phyloP scores from a whole-genome alignment of 2,888 invertebrate species.

The Cotesia congregata region DNA sequence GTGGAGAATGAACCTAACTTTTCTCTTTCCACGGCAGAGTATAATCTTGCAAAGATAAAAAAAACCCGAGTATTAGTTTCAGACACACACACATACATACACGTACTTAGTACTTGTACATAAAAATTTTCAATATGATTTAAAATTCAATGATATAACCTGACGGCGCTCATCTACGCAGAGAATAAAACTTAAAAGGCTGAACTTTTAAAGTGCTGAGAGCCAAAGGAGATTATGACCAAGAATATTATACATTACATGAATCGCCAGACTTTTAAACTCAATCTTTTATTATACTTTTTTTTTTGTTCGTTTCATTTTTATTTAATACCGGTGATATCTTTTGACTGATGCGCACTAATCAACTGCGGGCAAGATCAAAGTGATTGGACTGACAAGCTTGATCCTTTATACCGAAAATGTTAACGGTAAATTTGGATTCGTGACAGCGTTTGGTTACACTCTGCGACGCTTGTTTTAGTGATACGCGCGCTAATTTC shows the following conservation, averaged over 20 bases:
- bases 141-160: conserved; percentile 8
- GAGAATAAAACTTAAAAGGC: not conserved
- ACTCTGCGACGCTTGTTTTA: too few relatives aligned
- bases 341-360: conserved; percentile 16
- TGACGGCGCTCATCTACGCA: not conserved
- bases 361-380: conserved; percentile 25
- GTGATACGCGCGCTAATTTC: too few relatives aligned
- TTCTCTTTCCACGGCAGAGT: not conserved
- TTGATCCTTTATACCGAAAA: not conserved
- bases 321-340: conserved; percentile 16
- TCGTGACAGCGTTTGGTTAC: not conserved
- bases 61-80: not conserved
- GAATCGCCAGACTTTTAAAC: not conserved
- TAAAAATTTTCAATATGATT: not conserved
- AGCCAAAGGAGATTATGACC: not conserved
- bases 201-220: not conserved
- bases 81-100: too few relatives aligned
- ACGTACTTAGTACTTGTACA: not conserved
- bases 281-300: not conserved
- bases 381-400: conserved; percentile 19
- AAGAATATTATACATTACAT: conserved; percentile 13
- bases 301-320: not conserved
- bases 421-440: not conserved
- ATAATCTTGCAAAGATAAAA: conserved; percentile 9
- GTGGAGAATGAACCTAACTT: not conserved